Conservation (phyloP, 2,797 vertebrate genomes). For the Falco novaeseelandiae region DNA sequence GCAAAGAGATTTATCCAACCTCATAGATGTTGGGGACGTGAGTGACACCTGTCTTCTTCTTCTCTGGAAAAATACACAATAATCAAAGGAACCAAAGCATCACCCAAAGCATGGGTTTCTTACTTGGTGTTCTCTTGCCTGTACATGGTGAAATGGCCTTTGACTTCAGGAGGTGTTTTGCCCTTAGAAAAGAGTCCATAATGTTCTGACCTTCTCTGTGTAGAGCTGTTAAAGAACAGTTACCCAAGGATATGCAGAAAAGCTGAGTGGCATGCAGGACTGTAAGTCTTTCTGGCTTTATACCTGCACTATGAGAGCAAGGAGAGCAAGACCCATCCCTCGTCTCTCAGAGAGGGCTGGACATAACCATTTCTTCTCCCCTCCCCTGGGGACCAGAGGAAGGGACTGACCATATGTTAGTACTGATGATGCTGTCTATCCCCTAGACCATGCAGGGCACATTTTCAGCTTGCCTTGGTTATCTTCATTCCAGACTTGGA, state of each 20-base stretch:
- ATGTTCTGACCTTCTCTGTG: not conserved
- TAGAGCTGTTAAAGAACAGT: not conserved
- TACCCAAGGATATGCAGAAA: not conserved
- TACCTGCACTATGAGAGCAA: not conserved
- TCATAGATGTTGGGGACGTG: slow-evolving; percentile 74
- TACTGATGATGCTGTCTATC: not conserved
- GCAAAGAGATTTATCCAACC: slow-evolving; percentile 50
- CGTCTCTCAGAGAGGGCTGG: not conserved
- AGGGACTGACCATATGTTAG: not conserved
- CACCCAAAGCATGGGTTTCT: not conserved
- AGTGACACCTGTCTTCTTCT: slow-evolving; percentile 62
- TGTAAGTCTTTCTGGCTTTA: not conserved
- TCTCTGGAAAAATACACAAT: slow-evolving; percentile 32
- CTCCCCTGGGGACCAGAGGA: not conserved
- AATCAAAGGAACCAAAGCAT: not conserved
- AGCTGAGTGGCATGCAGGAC: not conserved
- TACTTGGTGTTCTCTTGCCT: not conserved
- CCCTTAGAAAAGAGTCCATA: not conserved
- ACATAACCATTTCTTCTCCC: not conserved
- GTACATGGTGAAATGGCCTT: not conserved
- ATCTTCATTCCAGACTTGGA: not conserved
- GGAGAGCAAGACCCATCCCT: not conserved
- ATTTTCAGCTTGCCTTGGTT: not conserved
- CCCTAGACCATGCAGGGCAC: not conserved
- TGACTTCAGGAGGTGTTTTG: not conserved